phyloP scores from a whole-genome alignment of 2,797 vertebrate species.

The Antennarius maculatus region DNA sequence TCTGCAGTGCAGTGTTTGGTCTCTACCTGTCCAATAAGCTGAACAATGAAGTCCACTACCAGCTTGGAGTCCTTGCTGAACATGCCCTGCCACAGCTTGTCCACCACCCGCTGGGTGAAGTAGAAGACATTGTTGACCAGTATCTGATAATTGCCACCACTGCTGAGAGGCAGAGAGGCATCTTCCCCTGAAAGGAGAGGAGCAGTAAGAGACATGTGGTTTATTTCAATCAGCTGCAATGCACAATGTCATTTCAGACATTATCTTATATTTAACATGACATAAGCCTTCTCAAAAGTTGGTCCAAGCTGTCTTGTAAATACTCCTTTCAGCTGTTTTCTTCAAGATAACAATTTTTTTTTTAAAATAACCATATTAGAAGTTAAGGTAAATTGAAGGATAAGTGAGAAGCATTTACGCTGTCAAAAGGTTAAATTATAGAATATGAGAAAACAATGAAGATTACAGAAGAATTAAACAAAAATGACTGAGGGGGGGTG shows the following conservation, averaged over 20 bases:
- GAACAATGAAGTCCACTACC: slow-evolving; percentile 97
- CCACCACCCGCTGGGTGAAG: slow-evolving; percentile 97
- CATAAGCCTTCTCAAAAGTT: slow-evolving; percentile 4
- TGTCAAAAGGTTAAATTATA: background rate
- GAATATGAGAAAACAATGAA: background rate
- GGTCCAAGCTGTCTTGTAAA: slow-evolving; percentile 18
- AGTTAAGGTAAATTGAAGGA: background rate
- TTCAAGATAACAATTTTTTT: slow-evolving; percentile 1
- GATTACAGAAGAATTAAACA: background rate
- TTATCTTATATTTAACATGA: background rate
- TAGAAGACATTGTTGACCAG: slow-evolving; percentile 99
- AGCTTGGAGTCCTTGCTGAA: slow-evolving; percentile 99
- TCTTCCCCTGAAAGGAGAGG: slow-evolving; percentile 88
- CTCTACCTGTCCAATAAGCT: slow-evolving; percentile 95
- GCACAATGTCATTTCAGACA: background rate
- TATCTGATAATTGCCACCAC: slow-evolving; percentile 94
- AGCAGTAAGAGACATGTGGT: background rate
- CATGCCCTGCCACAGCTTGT: slow-evolving; percentile 99
- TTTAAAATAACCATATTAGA: background rate
- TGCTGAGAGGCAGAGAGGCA: slow-evolving; percentile 93
- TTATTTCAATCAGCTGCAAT: background rate
- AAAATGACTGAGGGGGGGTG: background rate
- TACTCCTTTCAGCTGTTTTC: background rate
- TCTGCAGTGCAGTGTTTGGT: background rate
- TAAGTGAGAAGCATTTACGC: background rate